Evolutionary conservation across 1,140 invertebrate genomes (phyloP).

Genomic region (Drosophila mauritiana): DNA sequence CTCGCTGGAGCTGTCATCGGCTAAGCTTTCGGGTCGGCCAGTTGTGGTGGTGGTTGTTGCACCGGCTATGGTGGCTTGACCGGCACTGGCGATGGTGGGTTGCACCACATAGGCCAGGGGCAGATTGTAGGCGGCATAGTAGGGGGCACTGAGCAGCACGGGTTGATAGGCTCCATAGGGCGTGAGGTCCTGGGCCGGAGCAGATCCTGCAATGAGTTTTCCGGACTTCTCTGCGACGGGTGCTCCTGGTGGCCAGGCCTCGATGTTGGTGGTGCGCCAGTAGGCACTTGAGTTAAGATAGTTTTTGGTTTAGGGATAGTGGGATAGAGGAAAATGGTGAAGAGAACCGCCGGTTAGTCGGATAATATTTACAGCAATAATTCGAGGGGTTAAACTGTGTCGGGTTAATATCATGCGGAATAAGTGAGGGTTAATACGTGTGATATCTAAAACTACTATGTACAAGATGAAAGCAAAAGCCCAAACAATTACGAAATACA

Average conservation of each 20-base stretch:
- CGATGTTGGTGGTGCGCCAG: conserved; percentile 71
- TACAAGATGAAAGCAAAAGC: conserved; percentile 62
- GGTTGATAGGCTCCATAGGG: conserved; percentile 42
- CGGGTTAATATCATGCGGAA: conserved; percentile 31
- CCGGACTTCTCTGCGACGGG: conserved; percentile 1
- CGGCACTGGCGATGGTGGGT: conserved; percentile 26
- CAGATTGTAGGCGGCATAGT: conserved; percentile 52
- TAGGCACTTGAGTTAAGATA: conserved; percentile 51
- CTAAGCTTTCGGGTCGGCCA: conserved; percentile 23
- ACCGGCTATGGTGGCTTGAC: conserved; percentile 9
- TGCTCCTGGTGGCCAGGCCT: conserved; percentile 65
- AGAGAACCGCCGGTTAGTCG: conserved; percentile 61
- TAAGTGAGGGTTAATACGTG: neutral
- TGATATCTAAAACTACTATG: conserved; percentile 9
- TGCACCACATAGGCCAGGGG: conserved; percentile 57
- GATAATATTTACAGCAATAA: conserved; percentile 65
- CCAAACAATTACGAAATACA: conserved; percentile 61
- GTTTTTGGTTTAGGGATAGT: conserved; percentile 16
- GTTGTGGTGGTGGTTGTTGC: conserved; percentile 44
- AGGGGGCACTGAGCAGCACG: conserved; percentile 45
- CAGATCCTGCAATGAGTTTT: conserved; percentile 16
- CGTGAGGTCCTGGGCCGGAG: conserved; percentile 6
- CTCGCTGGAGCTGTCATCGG: conserved; percentile 34
- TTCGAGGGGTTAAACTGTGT: conserved; percentile 24
- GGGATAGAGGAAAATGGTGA: conserved; percentile 16